phyloP scores from a whole-genome alignment of 2,113 vertebrate genomes.

The Corythaixoides concolor region DNA sequence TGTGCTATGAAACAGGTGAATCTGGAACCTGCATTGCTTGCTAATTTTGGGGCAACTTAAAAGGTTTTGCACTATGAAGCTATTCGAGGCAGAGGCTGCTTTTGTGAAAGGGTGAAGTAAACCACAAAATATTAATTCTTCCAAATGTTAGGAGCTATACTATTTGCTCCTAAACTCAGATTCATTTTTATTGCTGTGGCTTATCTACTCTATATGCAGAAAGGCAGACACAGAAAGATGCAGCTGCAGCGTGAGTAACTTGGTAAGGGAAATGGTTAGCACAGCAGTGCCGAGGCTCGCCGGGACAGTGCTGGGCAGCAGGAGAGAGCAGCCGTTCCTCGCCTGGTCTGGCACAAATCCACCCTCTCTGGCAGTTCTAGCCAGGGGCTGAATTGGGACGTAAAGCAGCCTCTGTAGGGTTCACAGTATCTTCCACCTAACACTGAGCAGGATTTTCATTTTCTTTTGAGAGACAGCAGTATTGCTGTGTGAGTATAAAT shows the following conservation, averaged over 20 bases:
- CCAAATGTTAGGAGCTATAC: neutral
- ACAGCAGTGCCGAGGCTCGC: neutral
- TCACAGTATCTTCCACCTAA: neutral
- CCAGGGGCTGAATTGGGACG: neutral
- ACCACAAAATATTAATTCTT: neutral
- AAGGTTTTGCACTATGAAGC: neutral
- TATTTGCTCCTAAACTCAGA: neutral
- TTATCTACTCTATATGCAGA: neutral
- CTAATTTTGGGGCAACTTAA: neutral
- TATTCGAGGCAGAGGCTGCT: neutral
- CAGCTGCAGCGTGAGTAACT: neutral
- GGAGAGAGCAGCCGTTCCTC: neutral
- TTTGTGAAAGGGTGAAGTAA: neutral
- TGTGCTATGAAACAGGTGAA: neutral
- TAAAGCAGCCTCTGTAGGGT: neutral
- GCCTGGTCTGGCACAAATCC: neutral
- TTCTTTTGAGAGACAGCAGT: neutral
- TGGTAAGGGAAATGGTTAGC: neutral
- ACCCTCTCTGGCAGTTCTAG: neutral
- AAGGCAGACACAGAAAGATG: neutral
- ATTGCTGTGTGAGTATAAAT: neutral
- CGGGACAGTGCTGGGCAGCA: fast-evolving
- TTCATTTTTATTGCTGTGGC: neutral
- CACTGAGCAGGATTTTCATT: fast-evolving
- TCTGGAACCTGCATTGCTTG: neutral